Evolutionary conservation across 2,113 vertebrate genomes (phyloP).

Genomic region (Ochotona princeps): DNA sequence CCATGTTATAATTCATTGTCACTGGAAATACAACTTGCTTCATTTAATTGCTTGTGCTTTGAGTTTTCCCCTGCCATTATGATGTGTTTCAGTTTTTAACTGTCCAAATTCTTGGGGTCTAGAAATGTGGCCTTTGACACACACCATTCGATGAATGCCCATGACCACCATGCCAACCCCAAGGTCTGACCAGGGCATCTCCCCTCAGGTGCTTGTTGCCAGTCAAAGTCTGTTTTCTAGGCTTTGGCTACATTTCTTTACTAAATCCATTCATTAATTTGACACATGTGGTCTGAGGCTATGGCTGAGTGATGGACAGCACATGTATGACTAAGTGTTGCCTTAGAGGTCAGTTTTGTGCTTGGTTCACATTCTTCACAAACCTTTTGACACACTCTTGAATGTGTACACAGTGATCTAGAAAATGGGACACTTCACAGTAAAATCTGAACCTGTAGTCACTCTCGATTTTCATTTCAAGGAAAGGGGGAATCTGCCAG

Average conservation of each 20-base stretch:
- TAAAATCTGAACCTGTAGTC: background rate
- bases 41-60: background rate
- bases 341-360: background rate
- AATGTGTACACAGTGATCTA: background rate
- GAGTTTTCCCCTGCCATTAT: background rate
- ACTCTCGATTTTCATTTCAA: background rate
- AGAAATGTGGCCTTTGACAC: no score
- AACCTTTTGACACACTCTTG: no score
- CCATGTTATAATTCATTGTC: background rate
- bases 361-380: no score
- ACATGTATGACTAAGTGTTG: no score
- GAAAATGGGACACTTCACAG: background rate
- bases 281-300: no score
- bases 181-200: background rate
- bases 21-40: background rate
- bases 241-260: background rate
- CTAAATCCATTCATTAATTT: background rate
- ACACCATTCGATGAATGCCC: no score
- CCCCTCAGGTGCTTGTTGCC: background rate
- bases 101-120: no score
- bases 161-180: no score
- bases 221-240: constrained; percentile 17
- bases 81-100: no score
- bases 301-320: no score
- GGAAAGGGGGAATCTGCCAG: background rate